Percentiles rank a stretch among this genome's conserved stretches.
Conservation (phyloP, 2,797 vertebrate species). For the Crypturellus tataupa region DNA sequence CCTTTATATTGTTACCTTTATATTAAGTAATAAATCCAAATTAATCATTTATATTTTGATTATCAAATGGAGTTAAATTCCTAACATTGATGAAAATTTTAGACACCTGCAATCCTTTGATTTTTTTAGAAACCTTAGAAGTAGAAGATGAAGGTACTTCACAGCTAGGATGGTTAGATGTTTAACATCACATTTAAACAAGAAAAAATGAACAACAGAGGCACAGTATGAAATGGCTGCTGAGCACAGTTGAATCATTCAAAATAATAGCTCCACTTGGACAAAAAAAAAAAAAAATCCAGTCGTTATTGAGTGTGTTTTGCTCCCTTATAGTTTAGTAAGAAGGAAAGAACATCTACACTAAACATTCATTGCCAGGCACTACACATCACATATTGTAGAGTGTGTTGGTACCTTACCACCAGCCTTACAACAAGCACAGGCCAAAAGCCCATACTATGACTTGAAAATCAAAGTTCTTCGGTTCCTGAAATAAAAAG, state of each 20-base stretch:
- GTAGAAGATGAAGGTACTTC: background rate
- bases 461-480: background rate
- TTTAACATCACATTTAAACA: background rate
- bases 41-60: background rate
- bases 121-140: background rate
- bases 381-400: background rate
- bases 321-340: background rate
- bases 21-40: background rate
- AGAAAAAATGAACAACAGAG: background rate
- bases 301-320: background rate
- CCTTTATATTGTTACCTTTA: background rate
- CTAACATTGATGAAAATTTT: background rate
- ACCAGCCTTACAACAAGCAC: background rate
- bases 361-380: background rate
- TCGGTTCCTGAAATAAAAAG: background rate
- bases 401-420: background rate
- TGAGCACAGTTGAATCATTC: background rate
- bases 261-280: background rate
- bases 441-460: background rate
- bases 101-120: background rate
- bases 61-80: background rate
- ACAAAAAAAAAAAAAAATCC: background rate
- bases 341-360: background rate
- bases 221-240: background rate
- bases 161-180: background rate